A percentile compares a stretch with the other conserved stretches of the same genome.
These are phyloP conservation scores for Tachina fera DNA, from an alignment of 2,888 invertebrate species.

Conservation along the genomic window DNA sequence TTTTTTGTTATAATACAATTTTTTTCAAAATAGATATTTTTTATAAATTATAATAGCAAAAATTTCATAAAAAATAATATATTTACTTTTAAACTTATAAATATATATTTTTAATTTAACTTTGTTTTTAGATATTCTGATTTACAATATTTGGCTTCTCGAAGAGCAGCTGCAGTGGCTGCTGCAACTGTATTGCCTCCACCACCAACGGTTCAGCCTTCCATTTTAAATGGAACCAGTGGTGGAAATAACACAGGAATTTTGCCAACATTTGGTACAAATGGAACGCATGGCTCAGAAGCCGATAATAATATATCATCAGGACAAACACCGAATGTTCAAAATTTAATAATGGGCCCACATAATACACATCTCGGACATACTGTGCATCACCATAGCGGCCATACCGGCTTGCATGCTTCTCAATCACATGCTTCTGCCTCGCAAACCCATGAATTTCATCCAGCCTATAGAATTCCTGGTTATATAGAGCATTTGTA, in stretches of 20 bases:
- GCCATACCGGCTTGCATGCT: slow-evolving; percentile 53
- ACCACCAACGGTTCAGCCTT: slow-evolving; percentile 64
- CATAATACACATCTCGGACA: slow-evolving; percentile 61
- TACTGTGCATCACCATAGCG: slow-evolving; percentile 52
- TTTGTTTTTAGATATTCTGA: slow-evolving; percentile 80
- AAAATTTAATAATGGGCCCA: slow-evolving; percentile 34
- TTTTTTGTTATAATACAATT: too few species aligned
- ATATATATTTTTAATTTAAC: too few species aligned
- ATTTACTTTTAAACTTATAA: neutral
- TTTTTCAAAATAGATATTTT: too few species aligned
- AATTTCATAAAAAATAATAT: neutral
- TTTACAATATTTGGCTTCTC: slow-evolving; percentile 82
- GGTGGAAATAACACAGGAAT: slow-evolving; percentile 8
- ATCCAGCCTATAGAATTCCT: slow-evolving; percentile 88
- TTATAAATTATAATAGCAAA: neutral
- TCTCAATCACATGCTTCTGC: slow-evolving; percentile 70
- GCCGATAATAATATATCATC: slow-evolving; percentile 70
- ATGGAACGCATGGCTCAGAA: slow-evolving; percentile 54
- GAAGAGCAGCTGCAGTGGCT: slow-evolving; percentile 83
- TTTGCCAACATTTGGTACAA: slow-evolving; percentile 26
- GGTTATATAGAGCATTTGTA: slow-evolving; percentile 92
- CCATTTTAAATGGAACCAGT: slow-evolving; percentile 68
- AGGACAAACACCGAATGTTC: slow-evolving; percentile 24
- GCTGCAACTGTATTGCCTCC: slow-evolving; percentile 83
- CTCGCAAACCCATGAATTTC: slow-evolving; percentile 81